These are phyloP conservation scores for Drosophila mercatorum DNA, from an alignment of 2,888 invertebrate genomes.

Conservation along the genomic window DNA sequence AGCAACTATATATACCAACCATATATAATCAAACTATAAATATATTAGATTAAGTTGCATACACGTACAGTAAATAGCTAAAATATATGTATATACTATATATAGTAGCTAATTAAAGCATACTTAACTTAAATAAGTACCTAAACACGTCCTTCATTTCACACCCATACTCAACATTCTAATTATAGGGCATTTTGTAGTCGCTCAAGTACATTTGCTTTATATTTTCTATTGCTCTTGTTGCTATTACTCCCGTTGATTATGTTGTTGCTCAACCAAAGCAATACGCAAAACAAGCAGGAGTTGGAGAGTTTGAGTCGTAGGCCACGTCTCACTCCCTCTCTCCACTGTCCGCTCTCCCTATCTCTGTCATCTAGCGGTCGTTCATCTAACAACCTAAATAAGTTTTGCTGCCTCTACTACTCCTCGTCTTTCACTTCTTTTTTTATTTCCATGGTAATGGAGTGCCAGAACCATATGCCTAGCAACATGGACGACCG, in stretches of 20 bases:
- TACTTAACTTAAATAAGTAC: too few relatives aligned
- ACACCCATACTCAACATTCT: too few relatives aligned
- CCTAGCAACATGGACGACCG: constrained; percentile 24
- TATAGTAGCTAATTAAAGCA: too few relatives aligned
- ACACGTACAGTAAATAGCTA: too few relatives aligned
- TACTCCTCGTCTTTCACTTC: constrained; percentile 18
- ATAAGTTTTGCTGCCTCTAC: constrained; percentile 63
- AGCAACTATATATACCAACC: too few relatives aligned
- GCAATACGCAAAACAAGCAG: constrained; percentile 42
- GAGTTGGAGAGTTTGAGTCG: not conserved
- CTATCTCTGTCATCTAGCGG: constrained; percentile 46
- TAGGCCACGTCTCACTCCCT: not conserved
- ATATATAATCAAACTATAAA: too few relatives aligned
- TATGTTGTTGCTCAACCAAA: constrained; percentile 39
- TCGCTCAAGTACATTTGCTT: not conserved
- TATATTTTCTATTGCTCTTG: constrained; percentile 21
- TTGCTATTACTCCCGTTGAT: constrained; percentile 44
- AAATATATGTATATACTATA: too few relatives aligned
- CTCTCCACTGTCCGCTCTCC: not conserved
- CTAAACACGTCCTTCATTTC: too few relatives aligned
- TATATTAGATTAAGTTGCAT: too few relatives aligned
- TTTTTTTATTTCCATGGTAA: constrained; percentile 52
- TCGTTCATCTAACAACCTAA: constrained; percentile 74
- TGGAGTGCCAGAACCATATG: constrained; percentile 52
- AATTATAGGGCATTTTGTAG: too few relatives aligned